Evolutionary conservation across 2,113 vertebrate species (phyloP), one percentile per base, ranked within the genome.

Genomic region (Poecile atricapillus): DNA sequence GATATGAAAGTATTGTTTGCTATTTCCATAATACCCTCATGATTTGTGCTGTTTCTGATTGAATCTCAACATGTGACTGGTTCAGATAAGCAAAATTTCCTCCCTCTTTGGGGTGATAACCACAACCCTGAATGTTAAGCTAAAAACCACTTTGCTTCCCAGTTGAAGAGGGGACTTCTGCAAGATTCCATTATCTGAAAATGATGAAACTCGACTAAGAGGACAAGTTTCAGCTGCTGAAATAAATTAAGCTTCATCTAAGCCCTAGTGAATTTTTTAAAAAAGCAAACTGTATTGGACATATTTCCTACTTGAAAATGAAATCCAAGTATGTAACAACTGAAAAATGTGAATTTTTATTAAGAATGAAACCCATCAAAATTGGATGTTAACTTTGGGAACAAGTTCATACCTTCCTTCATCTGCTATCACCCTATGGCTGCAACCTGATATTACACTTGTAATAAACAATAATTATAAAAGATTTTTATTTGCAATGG

Each of bases 211-310:
- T 62, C 56, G 44, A 53, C 73, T 76, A 68, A 76, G 44, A 89
- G 59, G 46, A 53, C 65, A 93, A 91, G 53, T 91, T 95, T 69
- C 63, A 83, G 63, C 30, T 73, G 63, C 79, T 77, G 63, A 93
- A 92, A 85, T 73, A 95, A 95, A 90, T 77, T 71, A 80, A 91
- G 33, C 33, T 85, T 63, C 75, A 85, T 35, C 55, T 87, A 90
- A 94, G 41, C 18, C 46, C 3, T 15, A 62, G 25, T 22, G 49
- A 91, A 25, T 88, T 52, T 12, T 12, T 5, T 6, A 5, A 25
- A 43, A 67, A 58, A 21, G 17, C 16, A 27, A 60, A 15, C 11
- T 62, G 18, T 14, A 41, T 50, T 62, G 86, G 46, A 71, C 23
- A 79, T 24, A 23, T 70, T 93, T 89, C 31, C 33, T 58, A 30